Evolutionary conservation across 2,888 invertebrate species (phyloP), one percentile per base, ranked within the genome.

Genomic region (Selenia dentaria): DNA sequence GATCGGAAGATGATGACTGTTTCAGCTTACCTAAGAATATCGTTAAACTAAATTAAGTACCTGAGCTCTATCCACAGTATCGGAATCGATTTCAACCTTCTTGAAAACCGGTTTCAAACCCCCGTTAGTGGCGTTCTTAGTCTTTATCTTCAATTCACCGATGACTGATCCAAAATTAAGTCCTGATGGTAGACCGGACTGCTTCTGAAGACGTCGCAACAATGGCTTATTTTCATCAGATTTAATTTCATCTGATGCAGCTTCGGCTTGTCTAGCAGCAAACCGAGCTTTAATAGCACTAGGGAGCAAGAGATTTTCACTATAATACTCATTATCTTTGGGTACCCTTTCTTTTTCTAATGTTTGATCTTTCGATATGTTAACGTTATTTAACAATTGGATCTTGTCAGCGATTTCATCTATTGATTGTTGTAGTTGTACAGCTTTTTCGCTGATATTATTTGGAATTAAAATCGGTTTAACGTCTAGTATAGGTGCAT

Each of bases 121-220:
- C 6, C 82, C 83, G 44, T 77, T 81, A 45, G 66, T 69, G 4
- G 70, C 68, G 50, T 84, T 84, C 47, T 73, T 79, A 1, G 90
- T 89, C 71, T 85, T 89, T 48, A 70, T 79, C 59, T 83, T 89
- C 49, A 90, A 62, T 57, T 90, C 90, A 25, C 90, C 90, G 40
- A 90, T 89, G 11, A 90, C 81, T 16, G 88, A 89, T 37, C 89
- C 88, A 45, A 89, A 90, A 57, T 86, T 86, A 6, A 89, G 63
- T 16, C 83, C 83, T 4, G 65, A 56, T 10, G 85, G 86, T 44
- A 83, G 62, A 1, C 79, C 86, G 6, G 83, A 63, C 45, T 83
- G 87, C 51, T 78, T 86, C 46, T 84, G 80, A 33, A 86, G 62
- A 14, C 82, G 79, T 57, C 75, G 79, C 3, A 87, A 46, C 24